Base-by-base conservation (phyloP, 2,888 invertebrate species). In the Diarsia dahlii region DNA sequence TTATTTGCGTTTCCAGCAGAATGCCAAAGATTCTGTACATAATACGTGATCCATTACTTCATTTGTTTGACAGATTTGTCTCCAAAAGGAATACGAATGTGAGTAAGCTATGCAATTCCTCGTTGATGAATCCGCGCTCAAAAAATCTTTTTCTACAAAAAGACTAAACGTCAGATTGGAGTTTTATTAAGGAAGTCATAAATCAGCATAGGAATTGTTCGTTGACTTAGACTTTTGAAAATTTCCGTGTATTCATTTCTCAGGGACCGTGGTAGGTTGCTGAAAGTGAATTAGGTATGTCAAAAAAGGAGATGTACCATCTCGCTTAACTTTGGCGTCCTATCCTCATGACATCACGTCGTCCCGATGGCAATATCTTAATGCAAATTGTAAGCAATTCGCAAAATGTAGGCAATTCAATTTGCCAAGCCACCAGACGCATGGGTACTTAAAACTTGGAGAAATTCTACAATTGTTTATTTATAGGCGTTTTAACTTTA, bases 361-460 rank as follows among this genome's bases (percentile, higher is more conserved):
- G 60, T 67, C 50, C 39, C 58, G 50, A 76, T 76, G 60, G 65
- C 54, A 72, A 78, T 78, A 78, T 78, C 85, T 85, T 74, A 78
- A 85, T 82, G 83, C 83, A 83, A 83, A 85, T 82, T 70, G 83
- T 56, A 66, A 69, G 82, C 39, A 78, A 74, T 78, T 82, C 60
- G 70, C 70, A 74, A 85, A 85, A 78, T 82, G 73, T 70, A 62
- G 72, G 86, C 69, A 85, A 84, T 83, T 83, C 86, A 84, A 84
- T 84, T 84, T 84, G 58, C 73, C 71, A 62, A 85, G 70, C 54
- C 64, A 76, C 60, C 85, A 76, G 77, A 72, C 85, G 78, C 78
- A 82, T 70, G 78, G 70, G 67, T 85, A 71, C 82, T 82, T 82
- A 68, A 82, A 82, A 82, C 85, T 82, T 82, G 39, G 78, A 39